A percentile compares a stretch with the other conserved stretches of the same genome.
Evolutionary conservation across 1,140 invertebrate genomes (phyloP).

Genomic region (Wiebesia pumilae): DNA sequence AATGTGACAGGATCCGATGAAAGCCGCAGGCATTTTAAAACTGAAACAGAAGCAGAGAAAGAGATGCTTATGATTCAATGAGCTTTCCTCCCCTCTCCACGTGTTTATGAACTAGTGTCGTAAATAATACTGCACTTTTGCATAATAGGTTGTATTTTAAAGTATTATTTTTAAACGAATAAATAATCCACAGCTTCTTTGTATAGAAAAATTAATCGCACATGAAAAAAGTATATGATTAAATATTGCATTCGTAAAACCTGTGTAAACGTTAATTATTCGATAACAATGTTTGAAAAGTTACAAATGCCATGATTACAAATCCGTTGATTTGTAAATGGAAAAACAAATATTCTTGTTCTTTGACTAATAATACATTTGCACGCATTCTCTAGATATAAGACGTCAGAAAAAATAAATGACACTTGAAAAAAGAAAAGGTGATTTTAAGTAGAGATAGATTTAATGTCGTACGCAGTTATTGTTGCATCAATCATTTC

Average conservation of each 20-base stretch:
- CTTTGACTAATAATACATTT: neutral
- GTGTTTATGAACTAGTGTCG: neutral
- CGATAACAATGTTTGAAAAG: neutral
- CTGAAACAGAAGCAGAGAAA: constrained; percentile 78
- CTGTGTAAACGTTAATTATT: neutral
- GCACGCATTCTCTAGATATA: neutral
- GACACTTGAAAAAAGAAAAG: neutral
- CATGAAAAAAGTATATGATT: neutral
- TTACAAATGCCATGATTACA: neutral
- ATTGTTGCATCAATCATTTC: neutral
- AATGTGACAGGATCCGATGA: constrained; percentile 90
- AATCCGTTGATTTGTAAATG: neutral
- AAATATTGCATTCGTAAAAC: neutral
- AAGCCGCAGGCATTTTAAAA: constrained; percentile 92
- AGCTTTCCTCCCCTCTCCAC: too few species aligned
- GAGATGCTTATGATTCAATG: constrained; percentile 7
- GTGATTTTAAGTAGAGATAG: neutral
- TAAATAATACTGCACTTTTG: neutral
- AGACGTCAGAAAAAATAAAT: neutral
- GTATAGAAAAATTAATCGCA: neutral
- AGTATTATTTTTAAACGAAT: neutral
- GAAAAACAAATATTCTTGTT: neutral
- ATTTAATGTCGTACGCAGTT: neutral
- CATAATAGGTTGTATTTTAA: neutral
- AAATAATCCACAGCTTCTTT: neutral